Conservation (phyloP, 2,888 invertebrate species). For the Pecten maximus region DNA sequence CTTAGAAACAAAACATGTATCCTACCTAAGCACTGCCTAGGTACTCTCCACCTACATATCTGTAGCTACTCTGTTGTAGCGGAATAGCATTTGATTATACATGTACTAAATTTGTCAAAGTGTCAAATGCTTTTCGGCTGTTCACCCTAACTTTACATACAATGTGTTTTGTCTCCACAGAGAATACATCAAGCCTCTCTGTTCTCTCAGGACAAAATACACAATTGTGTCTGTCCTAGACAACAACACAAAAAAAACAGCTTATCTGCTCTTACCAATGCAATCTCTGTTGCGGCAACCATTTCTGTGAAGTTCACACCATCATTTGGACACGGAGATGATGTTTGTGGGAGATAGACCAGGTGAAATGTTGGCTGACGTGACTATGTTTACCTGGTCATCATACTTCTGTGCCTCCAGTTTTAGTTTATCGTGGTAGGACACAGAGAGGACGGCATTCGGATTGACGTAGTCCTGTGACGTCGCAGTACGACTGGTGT, state of each 20-base stretch:
- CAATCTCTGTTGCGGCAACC: not conserved
- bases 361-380: not conserved
- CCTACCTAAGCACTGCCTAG: no score
- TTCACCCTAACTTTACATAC: no score
- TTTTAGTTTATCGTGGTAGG: constrained; percentile 38
- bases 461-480: constrained; percentile 62
- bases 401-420: not conserved
- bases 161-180: not conserved
- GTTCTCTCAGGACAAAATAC: not conserved
- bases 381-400: not conserved
- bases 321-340: constrained; percentile 5
- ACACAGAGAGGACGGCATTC: constrained; percentile 60
- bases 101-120: no score
- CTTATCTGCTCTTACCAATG: no score
- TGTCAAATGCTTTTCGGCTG: no score
- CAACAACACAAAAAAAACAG: not conserved
- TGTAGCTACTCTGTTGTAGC: no score
- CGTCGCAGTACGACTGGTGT: not conserved
- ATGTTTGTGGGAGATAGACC: not conserved
- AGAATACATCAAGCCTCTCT: not conserved
- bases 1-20: no score
- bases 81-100: no score
- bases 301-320: not conserved
- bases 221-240: not conserved
- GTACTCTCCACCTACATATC: no score